Conservation (phyloP, 1,140 invertebrate genomes). For the Hyles euphorbiae region DNA sequence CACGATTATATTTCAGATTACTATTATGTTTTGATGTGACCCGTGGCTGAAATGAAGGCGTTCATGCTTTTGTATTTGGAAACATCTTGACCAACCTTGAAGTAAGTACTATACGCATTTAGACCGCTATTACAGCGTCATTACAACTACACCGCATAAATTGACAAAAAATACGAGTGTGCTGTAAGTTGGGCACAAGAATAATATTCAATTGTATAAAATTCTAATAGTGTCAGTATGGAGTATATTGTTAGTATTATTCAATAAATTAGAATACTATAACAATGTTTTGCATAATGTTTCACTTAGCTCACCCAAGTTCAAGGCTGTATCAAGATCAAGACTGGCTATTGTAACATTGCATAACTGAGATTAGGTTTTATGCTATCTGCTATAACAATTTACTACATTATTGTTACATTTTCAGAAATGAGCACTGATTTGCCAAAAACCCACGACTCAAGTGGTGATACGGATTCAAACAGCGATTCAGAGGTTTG, state of each 20-base stretch:
- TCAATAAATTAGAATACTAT: constrained; percentile 1
- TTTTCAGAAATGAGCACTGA: constrained; percentile 71
- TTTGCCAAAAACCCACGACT: constrained; percentile 66
- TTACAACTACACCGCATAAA: constrained; percentile 8
- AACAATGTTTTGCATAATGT: constrained; percentile 6
- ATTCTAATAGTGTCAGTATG: too few relatives aligned
- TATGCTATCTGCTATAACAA: background rate
- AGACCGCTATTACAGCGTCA: constrained; percentile 27
- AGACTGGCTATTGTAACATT: background rate
- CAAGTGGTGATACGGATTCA: constrained; percentile 64
- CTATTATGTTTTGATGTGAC: constrained; percentile 30
- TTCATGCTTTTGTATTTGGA: constrained; percentile 49
- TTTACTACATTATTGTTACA: background rate
- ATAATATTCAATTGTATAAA: too few relatives aligned
- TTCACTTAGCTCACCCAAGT: constrained; percentile 13
- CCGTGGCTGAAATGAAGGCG: constrained; percentile 58
- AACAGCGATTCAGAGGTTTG: constrained; percentile 65
- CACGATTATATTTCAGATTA: constrained; percentile 42
- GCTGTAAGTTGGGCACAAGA: too few relatives aligned
- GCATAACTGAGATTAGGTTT: constrained; percentile 1
- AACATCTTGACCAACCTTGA: constrained; percentile 72
- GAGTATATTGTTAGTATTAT: too few relatives aligned
- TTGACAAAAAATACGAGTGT: background rate
- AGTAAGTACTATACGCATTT: constrained; percentile 50
- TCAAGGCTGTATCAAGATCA: constrained; percentile 14